Conservation (phyloP, 2,888 invertebrate genomes). For the Pogonocherus hispidulus region DNA sequence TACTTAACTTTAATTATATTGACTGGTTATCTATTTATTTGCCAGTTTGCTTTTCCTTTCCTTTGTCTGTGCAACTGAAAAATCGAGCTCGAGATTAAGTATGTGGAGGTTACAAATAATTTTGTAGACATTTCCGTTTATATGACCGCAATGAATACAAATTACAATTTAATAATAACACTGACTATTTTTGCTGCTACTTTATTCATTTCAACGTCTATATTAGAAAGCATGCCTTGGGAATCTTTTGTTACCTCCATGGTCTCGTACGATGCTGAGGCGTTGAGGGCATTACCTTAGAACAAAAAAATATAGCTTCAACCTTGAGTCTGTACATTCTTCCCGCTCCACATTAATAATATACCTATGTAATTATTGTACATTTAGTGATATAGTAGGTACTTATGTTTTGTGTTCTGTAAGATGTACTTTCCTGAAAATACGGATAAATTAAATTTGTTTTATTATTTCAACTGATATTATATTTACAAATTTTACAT, state of each 20-base stretch:
- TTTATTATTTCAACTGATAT: no score
- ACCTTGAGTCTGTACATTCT: slow-evolving; percentile 1
- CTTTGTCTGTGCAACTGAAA: slow-evolving; percentile 8
- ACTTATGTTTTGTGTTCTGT: no score
- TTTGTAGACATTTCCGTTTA: slow-evolving; percentile 6
- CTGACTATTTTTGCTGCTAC: background rate
- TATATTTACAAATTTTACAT: no score
- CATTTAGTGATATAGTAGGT: no score
- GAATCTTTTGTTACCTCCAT: background rate
- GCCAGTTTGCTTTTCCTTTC: background rate
- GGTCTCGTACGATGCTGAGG: background rate
- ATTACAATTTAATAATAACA: background rate
- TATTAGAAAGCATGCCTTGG: background rate
- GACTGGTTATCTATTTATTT: background rate
- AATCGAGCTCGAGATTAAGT: background rate
- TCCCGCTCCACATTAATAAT: background rate
- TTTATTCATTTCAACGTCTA: background rate
- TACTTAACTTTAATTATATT: slow-evolving; percentile 37
- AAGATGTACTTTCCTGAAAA: no score
- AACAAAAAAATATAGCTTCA: background rate
- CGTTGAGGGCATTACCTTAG: background rate
- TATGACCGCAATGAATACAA: background rate
- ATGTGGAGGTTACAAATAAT: background rate
- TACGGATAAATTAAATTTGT: no score
- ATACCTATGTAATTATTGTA: no score